phyloP scores from a whole-genome alignment of 2,113 vertebrate genomes.

The Phylloscopus trochiloides region DNA sequence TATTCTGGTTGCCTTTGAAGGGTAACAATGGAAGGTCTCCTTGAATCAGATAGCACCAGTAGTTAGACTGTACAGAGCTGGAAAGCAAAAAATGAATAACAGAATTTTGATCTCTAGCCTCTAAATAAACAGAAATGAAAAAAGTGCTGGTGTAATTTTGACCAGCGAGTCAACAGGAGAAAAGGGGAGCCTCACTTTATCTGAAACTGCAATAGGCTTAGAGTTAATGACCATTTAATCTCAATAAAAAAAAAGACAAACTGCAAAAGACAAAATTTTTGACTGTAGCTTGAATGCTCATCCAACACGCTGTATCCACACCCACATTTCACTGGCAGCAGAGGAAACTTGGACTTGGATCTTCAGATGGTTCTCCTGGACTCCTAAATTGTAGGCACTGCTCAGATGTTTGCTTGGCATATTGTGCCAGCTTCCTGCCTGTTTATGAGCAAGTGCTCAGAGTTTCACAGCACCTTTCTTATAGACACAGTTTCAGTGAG shows the following conservation, averaged over 20 bases:
- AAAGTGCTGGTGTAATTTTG: neutral
- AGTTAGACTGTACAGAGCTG: neutral
- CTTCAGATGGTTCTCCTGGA: neutral
- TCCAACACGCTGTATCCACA: accelerated
- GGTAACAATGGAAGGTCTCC: neutral
- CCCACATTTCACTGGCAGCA: neutral
- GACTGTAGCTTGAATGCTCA: neutral
- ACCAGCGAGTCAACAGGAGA: neutral
- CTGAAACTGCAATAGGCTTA: neutral
- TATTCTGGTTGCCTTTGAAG: neutral
- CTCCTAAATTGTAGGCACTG: neutral
- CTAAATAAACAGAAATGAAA: neutral
- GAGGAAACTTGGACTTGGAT: neutral
- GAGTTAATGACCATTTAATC: neutral
- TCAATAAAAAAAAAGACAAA: too few relatives aligned
- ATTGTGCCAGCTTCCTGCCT: neutral
- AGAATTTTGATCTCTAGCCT: neutral
- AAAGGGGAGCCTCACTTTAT: neutral
- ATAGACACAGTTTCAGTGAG: neutral
- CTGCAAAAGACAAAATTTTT: neutral
- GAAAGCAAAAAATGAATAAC: neutral
- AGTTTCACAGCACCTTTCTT: neutral
- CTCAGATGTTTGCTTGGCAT: neutral
- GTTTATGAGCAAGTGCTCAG: neutral
- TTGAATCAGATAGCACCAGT: neutral